These are phyloP conservation scores for Cremastinae sp. DNA, from an alignment of 2,888 invertebrate genomes.

Conservation along the genomic window DNA sequence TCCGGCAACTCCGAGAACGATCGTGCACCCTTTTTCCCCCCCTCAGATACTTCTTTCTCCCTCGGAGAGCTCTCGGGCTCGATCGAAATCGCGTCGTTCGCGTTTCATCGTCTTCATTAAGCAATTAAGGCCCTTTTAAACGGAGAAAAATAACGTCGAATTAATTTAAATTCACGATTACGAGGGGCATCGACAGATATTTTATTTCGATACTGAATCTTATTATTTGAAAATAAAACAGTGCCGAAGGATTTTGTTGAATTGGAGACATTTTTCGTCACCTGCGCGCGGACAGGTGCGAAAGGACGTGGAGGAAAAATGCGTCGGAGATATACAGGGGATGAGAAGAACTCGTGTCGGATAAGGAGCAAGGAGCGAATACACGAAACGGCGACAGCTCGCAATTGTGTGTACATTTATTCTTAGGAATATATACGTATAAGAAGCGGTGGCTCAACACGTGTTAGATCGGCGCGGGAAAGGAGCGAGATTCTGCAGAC, in stretches of 20 bases:
- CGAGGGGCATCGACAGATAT: too few relatives aligned
- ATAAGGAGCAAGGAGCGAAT: slow-evolving; percentile 32
- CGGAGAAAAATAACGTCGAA: too few relatives aligned
- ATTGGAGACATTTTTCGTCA: slow-evolving; percentile 46
- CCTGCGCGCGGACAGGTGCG: slow-evolving; percentile 51
- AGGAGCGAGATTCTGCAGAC: slow-evolving; percentile 2
- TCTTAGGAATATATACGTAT: not conserved
- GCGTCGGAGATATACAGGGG: slow-evolving; percentile 30
- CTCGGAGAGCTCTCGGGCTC: slow-evolving; percentile 4
- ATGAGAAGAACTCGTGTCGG: slow-evolving; percentile 30
- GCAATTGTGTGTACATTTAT: slow-evolving; percentile 18
- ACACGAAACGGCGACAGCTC: slow-evolving; percentile 24
- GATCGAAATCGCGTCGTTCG: slow-evolving; percentile 39
- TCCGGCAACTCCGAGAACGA: slow-evolving; percentile 3
- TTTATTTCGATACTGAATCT: too few relatives aligned
- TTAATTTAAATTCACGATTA: too few relatives aligned
- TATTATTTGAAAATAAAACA: too few relatives aligned
- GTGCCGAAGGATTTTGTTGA: not conserved
- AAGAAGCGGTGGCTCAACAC: slow-evolving; percentile 44
- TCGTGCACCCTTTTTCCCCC: not conserved
- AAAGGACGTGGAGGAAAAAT: slow-evolving; percentile 26
- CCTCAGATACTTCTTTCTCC: not conserved
- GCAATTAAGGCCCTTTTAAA: slow-evolving; percentile 8
- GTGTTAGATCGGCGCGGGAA: slow-evolving; percentile 38
- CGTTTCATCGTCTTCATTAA: slow-evolving; percentile 44